A percentile compares a stretch with the other conserved stretches of the same genome.
These are phyloP conservation scores for Dicycla oo DNA, from an alignment of 2,888 invertebrate species.

Conservation along the genomic window DNA sequence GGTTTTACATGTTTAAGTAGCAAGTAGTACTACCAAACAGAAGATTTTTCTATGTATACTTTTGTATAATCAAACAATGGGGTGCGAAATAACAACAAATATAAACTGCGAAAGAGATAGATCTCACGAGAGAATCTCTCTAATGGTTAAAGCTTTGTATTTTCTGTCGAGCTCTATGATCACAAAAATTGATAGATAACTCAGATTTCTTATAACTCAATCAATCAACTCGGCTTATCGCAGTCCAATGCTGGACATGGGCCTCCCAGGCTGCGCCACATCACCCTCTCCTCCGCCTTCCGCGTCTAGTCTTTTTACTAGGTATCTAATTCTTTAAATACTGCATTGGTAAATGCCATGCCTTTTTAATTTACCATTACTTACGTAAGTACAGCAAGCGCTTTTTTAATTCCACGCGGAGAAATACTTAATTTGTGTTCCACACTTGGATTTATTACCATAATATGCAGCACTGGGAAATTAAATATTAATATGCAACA, in stretches of 20 bases:
- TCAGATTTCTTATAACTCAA: not conserved
- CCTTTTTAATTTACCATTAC: slow-evolving; percentile 1
- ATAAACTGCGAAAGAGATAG: not conserved
- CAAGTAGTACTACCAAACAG: slow-evolving; percentile 15
- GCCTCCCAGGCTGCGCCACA: too few relatives aligned
- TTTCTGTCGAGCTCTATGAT: not conserved
- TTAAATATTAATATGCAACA: slow-evolving; percentile 50
- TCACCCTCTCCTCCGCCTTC: too few relatives aligned
- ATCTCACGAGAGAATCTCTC: not conserved
- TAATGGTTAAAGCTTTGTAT: not conserved
- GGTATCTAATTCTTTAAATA: slow-evolving; percentile 5
- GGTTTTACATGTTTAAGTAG: slow-evolving; percentile 55
- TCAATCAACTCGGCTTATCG: too few relatives aligned
- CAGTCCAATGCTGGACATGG: too few relatives aligned
- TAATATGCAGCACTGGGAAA: slow-evolving; percentile 26
- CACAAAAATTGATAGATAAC: not conserved
- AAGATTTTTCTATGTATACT: slow-evolving; percentile 18
- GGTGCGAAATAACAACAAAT: not conserved
- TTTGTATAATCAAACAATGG: slow-evolving; percentile 2
- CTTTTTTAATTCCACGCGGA: slow-evolving; percentile 3
- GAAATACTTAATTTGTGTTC: not conserved
- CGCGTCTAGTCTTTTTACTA: too few relatives aligned
- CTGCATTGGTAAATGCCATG: not conserved
- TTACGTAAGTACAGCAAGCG: not conserved
- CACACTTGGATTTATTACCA: slow-evolving; percentile 21